Evolutionary conservation across 2,888 invertebrate species (phyloP), one percentile per base, ranked within the genome.

Genomic region (Habrosyne pyritoides): DNA sequence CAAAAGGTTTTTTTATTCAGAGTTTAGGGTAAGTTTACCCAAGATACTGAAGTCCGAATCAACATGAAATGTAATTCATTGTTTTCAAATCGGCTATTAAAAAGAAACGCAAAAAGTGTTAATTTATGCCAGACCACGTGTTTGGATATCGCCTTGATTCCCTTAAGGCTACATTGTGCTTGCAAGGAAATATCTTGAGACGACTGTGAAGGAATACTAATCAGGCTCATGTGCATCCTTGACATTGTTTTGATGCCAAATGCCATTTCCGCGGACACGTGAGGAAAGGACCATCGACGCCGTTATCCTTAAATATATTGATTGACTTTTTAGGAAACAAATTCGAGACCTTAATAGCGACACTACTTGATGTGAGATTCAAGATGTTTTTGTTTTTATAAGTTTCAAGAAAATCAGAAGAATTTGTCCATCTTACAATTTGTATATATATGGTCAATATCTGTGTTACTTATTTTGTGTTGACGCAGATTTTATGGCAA

Each of bases 211-310:
- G 63, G 81, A 76, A 83, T 84, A 82, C 79, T 72, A 74, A 86
- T 73, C 74, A 62, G 64, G 53, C 54, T 64, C 58, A 60, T 56
- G 56, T 46, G 54, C 28, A 36, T 21, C 84, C 83, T 83, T 84
- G 85, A 80, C 84, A 82, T 80, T 82, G 74, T 83, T 83, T 47
- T n/a, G 22, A 22, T 47, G 47, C 47, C 47, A 47, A 57, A 62
- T 63, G 55, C 51, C 54, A 54, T 77, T 75, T 80, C 79, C 76
- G 77, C 59, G 66, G 64, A 67, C 56, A 52, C 52, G 1, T n/a
- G n/a, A 63, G 57, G 64, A 60, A 60, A 61, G 61, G 18, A 18
- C 42, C 42, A 42, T 42, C 18, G 2, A 42, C 5, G 5, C n/a
- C 8, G 33, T 42, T 42, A 42, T 42, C 48, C 22, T 48, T 14